Percentiles rank a stretch among this genome's conserved stretches.
phyloP scores from a whole-genome alignment of 2,888 invertebrate species.

The Octodonta nipae region DNA sequence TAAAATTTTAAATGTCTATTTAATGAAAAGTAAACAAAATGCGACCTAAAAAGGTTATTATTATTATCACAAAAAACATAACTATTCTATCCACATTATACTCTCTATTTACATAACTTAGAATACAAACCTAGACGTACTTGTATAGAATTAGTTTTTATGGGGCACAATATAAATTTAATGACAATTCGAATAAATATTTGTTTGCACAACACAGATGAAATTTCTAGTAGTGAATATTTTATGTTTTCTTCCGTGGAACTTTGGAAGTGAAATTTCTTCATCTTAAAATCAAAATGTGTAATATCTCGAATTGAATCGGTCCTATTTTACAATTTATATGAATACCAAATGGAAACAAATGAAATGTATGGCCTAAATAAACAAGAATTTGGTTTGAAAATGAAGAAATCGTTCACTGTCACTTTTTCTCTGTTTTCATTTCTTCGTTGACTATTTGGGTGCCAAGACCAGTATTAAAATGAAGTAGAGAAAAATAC shows the following conservation, averaged over 20 bases:
- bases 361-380: too few species aligned
- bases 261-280: too few species aligned
- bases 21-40: slow-evolving; percentile 20
- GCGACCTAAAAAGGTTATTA: slow-evolving; percentile 5
- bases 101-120: slow-evolving; percentile 28
- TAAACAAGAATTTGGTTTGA: too few species aligned
- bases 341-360: too few species aligned
- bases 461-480: slow-evolving; percentile 36
- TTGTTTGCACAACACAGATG: slow-evolving; percentile 24
- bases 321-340: too few species aligned
- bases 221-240: background rate
- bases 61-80: slow-evolving; percentile 29
- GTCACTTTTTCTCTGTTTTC: slow-evolving; percentile 11
- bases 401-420: background rate
- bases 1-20: slow-evolving; percentile 32
- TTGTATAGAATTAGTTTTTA: slow-evolving; percentile 36
- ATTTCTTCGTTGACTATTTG: slow-evolving; percentile 18
- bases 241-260: too few species aligned
- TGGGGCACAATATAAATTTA: slow-evolving; percentile 38
- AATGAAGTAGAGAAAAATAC: slow-evolving; percentile 14
- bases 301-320: too few species aligned
- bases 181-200: slow-evolving; percentile 16
- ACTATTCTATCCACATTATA: slow-evolving; percentile 32
- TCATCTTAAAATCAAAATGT: too few species aligned
- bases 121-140: slow-evolving; percentile 22